Evolutionary conservation across 2,888 invertebrate genomes (phyloP).

Genomic region (Brachypterus glaber): DNA sequence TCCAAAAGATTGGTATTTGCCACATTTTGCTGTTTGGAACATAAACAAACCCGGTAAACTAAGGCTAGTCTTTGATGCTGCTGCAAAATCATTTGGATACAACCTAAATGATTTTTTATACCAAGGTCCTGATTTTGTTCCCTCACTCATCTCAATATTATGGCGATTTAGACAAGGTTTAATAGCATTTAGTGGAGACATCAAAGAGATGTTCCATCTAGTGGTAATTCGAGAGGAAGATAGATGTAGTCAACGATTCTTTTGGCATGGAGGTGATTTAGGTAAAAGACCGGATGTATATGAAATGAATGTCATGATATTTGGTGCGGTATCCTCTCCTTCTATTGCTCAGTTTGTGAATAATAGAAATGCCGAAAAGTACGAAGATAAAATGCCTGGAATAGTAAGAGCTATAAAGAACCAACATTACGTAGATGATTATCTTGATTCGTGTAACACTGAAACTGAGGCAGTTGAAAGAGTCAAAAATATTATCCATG

Average conservation of each 20-base stretch:
- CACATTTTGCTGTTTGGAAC: slow-evolving; percentile 6
- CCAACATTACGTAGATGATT: slow-evolving; percentile 28
- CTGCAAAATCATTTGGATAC: slow-evolving; percentile 5
- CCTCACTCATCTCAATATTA: slow-evolving; percentile 1
- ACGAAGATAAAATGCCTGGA: slow-evolving; percentile 14
- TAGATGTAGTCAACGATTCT: slow-evolving; percentile 11
- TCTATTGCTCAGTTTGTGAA: slow-evolving; percentile 5
- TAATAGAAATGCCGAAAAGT: slow-evolving; percentile 3
- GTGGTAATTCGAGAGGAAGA: slow-evolving; percentile 10
- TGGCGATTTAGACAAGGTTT: slow-evolving; percentile 5
- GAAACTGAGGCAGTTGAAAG: slow-evolving; percentile 14
- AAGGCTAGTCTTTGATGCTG: slow-evolving; percentile 9
- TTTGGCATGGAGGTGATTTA: slow-evolving; percentile 11
- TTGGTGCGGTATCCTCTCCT: too few species aligned
- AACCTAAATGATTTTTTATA: slow-evolving; percentile 3
- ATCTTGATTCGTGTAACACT: slow-evolving; percentile 22
- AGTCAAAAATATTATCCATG: slow-evolving; percentile 13
- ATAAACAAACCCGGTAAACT: slow-evolving; percentile 4
- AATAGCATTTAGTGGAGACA: slow-evolving; percentile 10
- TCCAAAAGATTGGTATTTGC: slow-evolving; percentile 6
- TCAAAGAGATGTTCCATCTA: slow-evolving; percentile 17
- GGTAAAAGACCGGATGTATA: slow-evolving; percentile 11
- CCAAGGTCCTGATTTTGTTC: slow-evolving; percentile 8
- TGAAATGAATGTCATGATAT: slow-evolving; percentile 8
- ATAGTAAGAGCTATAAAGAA: slow-evolving; percentile 23